Base-by-base conservation (phyloP, 1,140 invertebrate genomes). In the Drosophila teissieri region DNA sequence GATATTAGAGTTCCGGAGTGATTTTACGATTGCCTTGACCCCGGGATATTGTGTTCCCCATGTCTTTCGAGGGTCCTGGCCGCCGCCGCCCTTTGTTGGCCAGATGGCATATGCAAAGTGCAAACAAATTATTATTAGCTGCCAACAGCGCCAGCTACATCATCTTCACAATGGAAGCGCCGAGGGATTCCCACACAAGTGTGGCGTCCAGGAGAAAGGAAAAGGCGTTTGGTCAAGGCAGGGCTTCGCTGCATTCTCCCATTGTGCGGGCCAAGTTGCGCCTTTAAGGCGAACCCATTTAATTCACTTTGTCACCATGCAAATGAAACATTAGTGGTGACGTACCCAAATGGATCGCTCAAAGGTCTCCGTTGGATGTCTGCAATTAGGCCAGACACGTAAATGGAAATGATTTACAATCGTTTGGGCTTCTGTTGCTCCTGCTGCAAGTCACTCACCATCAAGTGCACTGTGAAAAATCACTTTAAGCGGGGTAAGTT, bases 101-200 rank as follows among this genome's bases (percentile, higher is more conserved):
- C 83, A 79, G 72, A 73, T 86, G 83, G 79, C 75, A 76, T 79
- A 89, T 86, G 83, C 83, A 88, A 88, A 86, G 80, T 83, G 83
- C 79, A 86, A 86, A 86, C 83, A 86, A 88, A 86, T 86, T 88
- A 88, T 86, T 86, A 88, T 86, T 86, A 86, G 83, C 83, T 88
- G 83, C 79, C 83, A 86, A 88, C 83, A 62, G 83, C 40, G 83
- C 48, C 65, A 63, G 51, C 75, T 76, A 86, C 83, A 88, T 83
- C 83, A 88, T 86, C 83, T 86, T 88, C 72, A 82, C 75, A 86
- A 88, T 83, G 83, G 48, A 65, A 58, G 48, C 75, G 39, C 79
- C 83, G 64, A 69, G 83, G 83, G 83, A 86, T 80, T 86, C 83
- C 84, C 68, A 58, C 69, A 72, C 58, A 86, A 88, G 75, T 72